Percentiles rank a stretch among this genome's conserved stretches.
Evolutionary conservation across 1,140 invertebrate genomes (phyloP).

Genomic region (Hestina assimilis): DNA sequence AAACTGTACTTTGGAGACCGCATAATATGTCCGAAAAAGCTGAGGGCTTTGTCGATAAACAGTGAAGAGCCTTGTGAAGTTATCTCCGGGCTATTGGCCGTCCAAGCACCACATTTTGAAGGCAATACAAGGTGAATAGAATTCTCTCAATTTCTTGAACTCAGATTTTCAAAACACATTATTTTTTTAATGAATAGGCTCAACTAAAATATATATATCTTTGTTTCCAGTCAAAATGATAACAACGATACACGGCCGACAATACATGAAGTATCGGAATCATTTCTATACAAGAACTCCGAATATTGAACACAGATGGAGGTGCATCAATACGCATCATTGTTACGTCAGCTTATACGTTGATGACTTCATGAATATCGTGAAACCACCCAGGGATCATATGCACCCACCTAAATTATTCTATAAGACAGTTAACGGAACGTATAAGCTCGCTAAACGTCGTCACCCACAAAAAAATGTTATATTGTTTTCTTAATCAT

Average conservation of each 20-base stretch:
- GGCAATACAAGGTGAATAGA: too few species aligned
- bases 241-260: slow-evolving; percentile 21
- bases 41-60: too few species aligned
- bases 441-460: slow-evolving; percentile 10
- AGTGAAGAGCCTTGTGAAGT: too few species aligned
- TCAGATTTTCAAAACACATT: too few species aligned
- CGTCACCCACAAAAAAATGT: neutral
- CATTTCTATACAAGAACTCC: slow-evolving; percentile 30
- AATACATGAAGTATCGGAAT: slow-evolving; percentile 18
- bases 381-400: slow-evolving; percentile 26
- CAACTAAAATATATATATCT: neutral
- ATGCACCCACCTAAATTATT: slow-evolving; percentile 27
- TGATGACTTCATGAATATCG: slow-evolving; percentile 17
- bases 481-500: neutral
- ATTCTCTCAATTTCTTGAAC: too few species aligned
- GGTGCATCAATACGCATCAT: slow-evolving; percentile 27
- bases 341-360: slow-evolving; percentile 25
- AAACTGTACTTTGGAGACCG: too few species aligned
- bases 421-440: slow-evolving; percentile 16
- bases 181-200: too few species aligned
- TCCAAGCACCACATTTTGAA: too few species aligned
- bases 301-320: slow-evolving; percentile 12
- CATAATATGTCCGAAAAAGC: too few species aligned
- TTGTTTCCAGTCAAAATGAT: slow-evolving; percentile 26
- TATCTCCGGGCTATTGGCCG: too few species aligned